Evolutionary conservation across 2,797 vertebrate genomes (phyloP), one percentile per base, ranked within the genome.

Genomic region (Sylvia borin): DNA sequence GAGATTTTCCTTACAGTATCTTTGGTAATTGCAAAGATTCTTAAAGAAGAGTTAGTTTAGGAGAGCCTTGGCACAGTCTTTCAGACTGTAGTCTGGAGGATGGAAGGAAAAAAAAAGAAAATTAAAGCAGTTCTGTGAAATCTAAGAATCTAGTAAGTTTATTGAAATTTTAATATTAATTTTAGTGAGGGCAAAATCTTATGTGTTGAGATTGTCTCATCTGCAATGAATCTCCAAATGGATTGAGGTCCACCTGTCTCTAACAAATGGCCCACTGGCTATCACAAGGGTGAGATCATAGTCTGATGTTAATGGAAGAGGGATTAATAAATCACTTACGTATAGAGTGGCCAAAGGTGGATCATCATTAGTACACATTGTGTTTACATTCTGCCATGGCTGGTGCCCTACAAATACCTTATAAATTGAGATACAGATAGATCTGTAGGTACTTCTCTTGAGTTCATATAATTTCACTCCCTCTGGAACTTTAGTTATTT

Each of bases 271-370:
- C 65, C 45, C 27, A 48, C 32, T 74, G 48, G 14, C 82, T 85
- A 48, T 91, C 76, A 68, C 27, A 67, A 57, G 54, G 42, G 72
- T 95, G 93, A 96, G 87, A 68, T 92, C 93, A 95, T 72, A 92
- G 88, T 83, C 85, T 96, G 79, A 91, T 83, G 79, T 81, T 95
- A 95, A 90, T 94, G 92, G 93, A 83, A 84, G 43, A 85, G 54
- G 27, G 66, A 92, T 93, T 96, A 90, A 95, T 92, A 90, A 92
- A 95, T 96, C 88, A 92, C 70, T 85, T 73, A 53, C 0, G 1
- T 61, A 22, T 48, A 47, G 5, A 21, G 22, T 80, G 85, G 75
- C 50, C 50, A 72, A 88, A 88, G 58, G 61, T 76, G 24, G 51
- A 68, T 86, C 50, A 40, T 90, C 50, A 43, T 95, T 85, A 90